Conservation (phyloP, 2,113 vertebrate species). For the Rhabdornis inornatus region DNA sequence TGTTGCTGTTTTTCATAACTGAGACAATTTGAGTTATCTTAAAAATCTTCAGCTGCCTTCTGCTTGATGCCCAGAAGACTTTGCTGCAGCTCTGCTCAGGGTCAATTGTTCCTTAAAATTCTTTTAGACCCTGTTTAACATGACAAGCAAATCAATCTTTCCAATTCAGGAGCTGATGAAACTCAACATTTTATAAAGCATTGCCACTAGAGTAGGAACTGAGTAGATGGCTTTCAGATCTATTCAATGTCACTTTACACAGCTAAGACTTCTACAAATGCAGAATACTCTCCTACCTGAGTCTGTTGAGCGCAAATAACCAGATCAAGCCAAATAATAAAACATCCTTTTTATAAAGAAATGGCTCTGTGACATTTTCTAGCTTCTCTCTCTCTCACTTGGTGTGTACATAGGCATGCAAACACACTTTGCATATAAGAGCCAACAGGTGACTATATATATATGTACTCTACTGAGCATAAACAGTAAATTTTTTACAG, state of each 20-base stretch:
- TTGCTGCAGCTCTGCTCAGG: slow-evolving; percentile 49
- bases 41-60: slow-evolving; percentile 64
- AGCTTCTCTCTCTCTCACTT: neutral
- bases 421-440: neutral
- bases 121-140: slow-evolving; percentile 76
- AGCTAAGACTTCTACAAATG: slow-evolving; percentile 45
- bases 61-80: slow-evolving; percentile 64
- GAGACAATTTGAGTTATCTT: slow-evolving; percentile 64
- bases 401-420: neutral
- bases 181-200: slow-evolving; percentile 73
- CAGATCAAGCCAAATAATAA: neutral
- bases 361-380: neutral
- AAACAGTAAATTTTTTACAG: neutral
- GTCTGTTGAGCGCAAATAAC: slow-evolving; percentile 28
- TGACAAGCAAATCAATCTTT: slow-evolving; percentile 83
- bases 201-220: slow-evolving; percentile 69
- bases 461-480: neutral
- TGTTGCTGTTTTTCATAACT: slow-evolving; percentile 39
- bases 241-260: slow-evolving; percentile 52
- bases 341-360: neutral
- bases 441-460: neutral
- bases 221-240: slow-evolving; percentile 67
- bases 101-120: slow-evolving; percentile 77
- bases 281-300: slow-evolving; percentile 2
- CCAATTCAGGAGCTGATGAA: slow-evolving; percentile 74